Conservation (phyloP, 2,888 invertebrate genomes). For the Gandaritis pyraliata region DNA sequence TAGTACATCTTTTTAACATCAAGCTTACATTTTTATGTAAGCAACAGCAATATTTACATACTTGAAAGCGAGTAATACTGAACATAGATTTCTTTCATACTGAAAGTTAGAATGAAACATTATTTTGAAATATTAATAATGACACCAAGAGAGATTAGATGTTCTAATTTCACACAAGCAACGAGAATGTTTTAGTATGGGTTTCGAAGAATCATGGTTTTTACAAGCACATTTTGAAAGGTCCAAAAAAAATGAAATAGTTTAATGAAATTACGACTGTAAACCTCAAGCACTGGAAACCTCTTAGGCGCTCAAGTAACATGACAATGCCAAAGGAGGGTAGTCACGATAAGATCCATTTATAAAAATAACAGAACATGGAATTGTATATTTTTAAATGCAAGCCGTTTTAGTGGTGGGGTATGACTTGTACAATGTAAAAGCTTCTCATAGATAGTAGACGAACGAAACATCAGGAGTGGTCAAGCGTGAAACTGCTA, state of each 20-base stretch:
- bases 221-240: constrained; percentile 14
- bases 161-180: constrained; percentile 15
- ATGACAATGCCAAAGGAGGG: neutral
- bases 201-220: constrained; percentile 3
- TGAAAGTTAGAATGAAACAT: neutral
- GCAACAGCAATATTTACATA: constrained; percentile 13
- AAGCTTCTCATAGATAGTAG: constrained; percentile 16
- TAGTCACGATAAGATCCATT: neutral
- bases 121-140: constrained; percentile 5
- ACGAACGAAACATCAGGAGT: constrained; percentile 7
- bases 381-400: too few species aligned
- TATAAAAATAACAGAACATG: too few species aligned
- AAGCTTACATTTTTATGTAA: constrained; percentile 20
- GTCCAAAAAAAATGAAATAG: too few species aligned
- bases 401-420: neutral
- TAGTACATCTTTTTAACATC: neutral
- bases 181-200: neutral
- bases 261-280: too few species aligned
- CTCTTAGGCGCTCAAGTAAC: too few species aligned
- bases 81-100: neutral
- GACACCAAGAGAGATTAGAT: neutral
- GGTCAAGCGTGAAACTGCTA: constrained; percentile 41
- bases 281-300: too few species aligned
- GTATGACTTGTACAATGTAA: constrained; percentile 9
- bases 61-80: constrained; percentile 15